These are phyloP conservation scores for Spatulosminthurus flaviceps DNA, from an alignment of 2,888 invertebrate genomes.

Conservation along the genomic window DNA sequence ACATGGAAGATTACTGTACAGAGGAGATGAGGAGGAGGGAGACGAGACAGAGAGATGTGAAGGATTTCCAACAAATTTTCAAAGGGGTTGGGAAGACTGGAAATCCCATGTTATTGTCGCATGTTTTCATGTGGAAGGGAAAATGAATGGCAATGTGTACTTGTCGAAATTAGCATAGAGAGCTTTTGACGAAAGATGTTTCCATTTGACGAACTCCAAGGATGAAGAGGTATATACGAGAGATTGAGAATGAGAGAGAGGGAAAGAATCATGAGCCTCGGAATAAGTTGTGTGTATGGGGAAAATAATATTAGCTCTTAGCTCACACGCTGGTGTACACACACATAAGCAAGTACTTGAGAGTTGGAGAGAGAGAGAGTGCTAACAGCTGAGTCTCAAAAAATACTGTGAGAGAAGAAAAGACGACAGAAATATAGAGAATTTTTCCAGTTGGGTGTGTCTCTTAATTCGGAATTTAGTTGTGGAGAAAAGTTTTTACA, in stretches of 20 bases:
- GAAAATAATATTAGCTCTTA: constrained; percentile 44
- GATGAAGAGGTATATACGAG: neutral
- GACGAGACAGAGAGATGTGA: neutral
- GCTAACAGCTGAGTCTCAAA: constrained; percentile 36
- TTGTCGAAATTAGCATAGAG: constrained; percentile 47
- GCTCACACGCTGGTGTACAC: constrained; percentile 19
- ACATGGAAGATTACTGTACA: neutral
- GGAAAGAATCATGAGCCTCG: neutral
- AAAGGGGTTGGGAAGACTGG: neutral
- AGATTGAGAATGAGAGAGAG: neutral
- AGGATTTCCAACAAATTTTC: neutral
- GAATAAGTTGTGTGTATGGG: constrained; percentile 31
- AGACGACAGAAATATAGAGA: constrained; percentile 52
- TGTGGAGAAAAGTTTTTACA: constrained; percentile 60
- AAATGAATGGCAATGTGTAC: constrained; percentile 37
- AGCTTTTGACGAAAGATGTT: constrained; percentile 43
- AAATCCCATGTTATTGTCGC: constrained; percentile 36
- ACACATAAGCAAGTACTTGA: constrained; percentile 23
- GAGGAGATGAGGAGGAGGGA: neutral
- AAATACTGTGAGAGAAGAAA: constrained; percentile 30
- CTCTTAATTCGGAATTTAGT: constrained; percentile 60
- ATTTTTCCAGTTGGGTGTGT: constrained; percentile 56
- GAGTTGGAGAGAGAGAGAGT: neutral
- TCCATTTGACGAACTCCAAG: constrained; percentile 19
- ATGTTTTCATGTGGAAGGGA: constrained; percentile 30